These are phyloP conservation scores for Protophormia terraenovae DNA, from an alignment of 2,888 invertebrate genomes.

Conservation along the genomic window DNA sequence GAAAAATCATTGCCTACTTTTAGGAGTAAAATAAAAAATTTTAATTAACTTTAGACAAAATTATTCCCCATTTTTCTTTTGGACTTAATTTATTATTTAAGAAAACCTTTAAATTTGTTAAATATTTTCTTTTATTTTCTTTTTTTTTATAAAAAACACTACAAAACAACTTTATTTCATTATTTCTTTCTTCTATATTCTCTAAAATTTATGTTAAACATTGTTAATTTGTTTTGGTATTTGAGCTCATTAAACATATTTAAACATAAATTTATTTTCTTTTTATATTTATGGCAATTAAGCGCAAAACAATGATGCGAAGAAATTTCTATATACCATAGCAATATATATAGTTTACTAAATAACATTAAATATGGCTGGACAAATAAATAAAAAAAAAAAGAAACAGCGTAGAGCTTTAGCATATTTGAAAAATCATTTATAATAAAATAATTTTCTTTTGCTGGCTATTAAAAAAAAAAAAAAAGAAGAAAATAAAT, in stretches of 20 bases:
- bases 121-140: too few relatives aligned
- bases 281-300: slow-evolving; percentile 47
- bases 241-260: slow-evolving; percentile 54
- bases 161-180: too few relatives aligned
- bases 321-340: neutral
- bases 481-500: neutral
- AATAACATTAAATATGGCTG: slow-evolving; percentile 13
- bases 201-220: slow-evolving; percentile 23
- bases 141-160: too few relatives aligned
- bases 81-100: too few relatives aligned
- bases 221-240: slow-evolving; percentile 49
- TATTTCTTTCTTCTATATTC: neutral
- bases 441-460: slow-evolving; percentile 26
- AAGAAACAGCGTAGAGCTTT: neutral
- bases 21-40: neutral
- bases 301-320: slow-evolving; percentile 36
- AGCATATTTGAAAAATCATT: slow-evolving; percentile 49
- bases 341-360: slow-evolving; percentile 23
- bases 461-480: neutral
- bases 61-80: too few relatives aligned
- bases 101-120: too few relatives aligned
- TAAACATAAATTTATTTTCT: slow-evolving; percentile 39
- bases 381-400: neutral
- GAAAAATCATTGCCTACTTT: neutral
- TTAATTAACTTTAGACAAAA: too few relatives aligned